Conservation (phyloP, 2,797 vertebrate species). For the Diceros bicornis region DNA sequence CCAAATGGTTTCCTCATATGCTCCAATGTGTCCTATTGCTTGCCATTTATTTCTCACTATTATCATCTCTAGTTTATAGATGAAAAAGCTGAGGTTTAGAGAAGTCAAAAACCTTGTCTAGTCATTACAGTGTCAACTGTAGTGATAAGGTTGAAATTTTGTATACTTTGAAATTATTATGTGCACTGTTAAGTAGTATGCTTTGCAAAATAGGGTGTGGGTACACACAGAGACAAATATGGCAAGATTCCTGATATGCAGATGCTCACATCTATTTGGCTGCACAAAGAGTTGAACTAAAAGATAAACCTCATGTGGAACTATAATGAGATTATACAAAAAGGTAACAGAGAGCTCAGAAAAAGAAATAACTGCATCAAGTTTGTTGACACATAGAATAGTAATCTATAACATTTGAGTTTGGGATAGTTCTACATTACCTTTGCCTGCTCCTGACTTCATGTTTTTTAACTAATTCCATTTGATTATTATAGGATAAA, state of each 20-base stretch:
- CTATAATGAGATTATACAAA: neutral
- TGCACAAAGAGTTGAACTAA: neutral
- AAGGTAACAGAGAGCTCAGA: neutral
- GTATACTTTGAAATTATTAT: neutral
- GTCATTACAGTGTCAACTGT: neutral
- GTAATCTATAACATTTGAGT: neutral
- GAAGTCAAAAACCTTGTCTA: neutral
- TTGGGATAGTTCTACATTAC: neutral
- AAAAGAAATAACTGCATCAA: neutral
- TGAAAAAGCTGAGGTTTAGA: neutral
- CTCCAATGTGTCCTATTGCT: too few relatives aligned
- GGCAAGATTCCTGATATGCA: neutral
- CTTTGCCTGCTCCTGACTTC: neutral
- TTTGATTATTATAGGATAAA: neutral
- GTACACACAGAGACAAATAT: neutral
- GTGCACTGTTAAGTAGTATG: neutral
- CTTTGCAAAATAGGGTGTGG: neutral
- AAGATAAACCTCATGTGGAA: neutral
- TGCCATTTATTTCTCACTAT: too few relatives aligned
- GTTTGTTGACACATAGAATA: neutral
- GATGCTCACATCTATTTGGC: neutral
- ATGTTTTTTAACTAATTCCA: neutral
- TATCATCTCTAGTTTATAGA: neutral
- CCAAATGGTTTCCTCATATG: too few relatives aligned
- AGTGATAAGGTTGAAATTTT: neutral